A percentile compares a stretch with the other conserved stretches of the same genome.
Conservation (phyloP, 1,140 invertebrate species). For the Uloborus diversus region DNA sequence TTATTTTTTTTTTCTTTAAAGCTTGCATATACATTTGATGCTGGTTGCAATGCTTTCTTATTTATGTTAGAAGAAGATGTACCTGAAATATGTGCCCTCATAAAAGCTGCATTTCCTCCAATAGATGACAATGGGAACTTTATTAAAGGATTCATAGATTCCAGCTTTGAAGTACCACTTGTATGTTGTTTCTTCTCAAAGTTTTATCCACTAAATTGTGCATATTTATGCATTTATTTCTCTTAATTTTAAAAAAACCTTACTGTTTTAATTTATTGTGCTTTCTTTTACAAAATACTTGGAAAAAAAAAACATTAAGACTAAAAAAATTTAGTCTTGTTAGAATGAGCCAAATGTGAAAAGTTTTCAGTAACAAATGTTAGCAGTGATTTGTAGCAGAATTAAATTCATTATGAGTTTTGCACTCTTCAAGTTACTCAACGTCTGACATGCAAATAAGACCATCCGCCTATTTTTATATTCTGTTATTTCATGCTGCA, state of each 20-base stretch:
- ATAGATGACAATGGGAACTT: conserved; percentile 10
- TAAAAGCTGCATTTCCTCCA: conserved; percentile 79
- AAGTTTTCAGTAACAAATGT: neutral
- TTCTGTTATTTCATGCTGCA: too few relatives aligned
- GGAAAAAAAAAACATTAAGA: neutral
- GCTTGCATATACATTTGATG: conserved; percentile 96
- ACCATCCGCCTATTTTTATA: too few relatives aligned
- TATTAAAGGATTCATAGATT: conserved; percentile 30
- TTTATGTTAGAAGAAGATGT: conserved; percentile 84
- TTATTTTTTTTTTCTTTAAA: conserved; percentile 64
- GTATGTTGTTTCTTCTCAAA: conserved; percentile 24
- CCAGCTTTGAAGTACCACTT: neutral
- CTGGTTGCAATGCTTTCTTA: conserved; percentile 94
- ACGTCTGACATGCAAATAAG: too few relatives aligned
- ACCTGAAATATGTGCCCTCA: conserved; percentile 71
- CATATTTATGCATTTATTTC: too few relatives aligned
- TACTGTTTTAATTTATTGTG: too few relatives aligned
- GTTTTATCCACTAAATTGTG: too few relatives aligned
- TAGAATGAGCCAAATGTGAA: neutral
- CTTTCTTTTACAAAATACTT: neutral
- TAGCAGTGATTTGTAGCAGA: neutral
- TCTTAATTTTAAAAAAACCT: too few relatives aligned
- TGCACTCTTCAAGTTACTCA: neutral
- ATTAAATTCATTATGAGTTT: neutral
- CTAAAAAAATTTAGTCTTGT: neutral